A percentile compares a stretch with the other conserved stretches of the same genome.
Conservation (phyloP, 2,888 invertebrate genomes). For the Drosophila testacea region DNA sequence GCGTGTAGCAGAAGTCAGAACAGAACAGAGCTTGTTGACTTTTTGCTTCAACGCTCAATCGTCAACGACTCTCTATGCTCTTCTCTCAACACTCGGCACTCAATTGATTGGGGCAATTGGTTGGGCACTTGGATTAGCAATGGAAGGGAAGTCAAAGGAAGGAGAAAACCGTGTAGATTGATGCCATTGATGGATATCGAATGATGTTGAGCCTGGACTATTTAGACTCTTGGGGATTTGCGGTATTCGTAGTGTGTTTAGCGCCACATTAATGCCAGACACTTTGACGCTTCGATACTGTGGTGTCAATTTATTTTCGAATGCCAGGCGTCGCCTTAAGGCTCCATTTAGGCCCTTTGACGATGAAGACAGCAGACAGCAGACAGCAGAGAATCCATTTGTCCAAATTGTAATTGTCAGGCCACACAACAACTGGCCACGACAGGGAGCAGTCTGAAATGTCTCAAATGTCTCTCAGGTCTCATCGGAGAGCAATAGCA, state of each 20-base stretch:
- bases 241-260: constrained; percentile 30
- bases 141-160: not conserved
- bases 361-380: constrained; percentile 41
- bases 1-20: constrained; percentile 32
- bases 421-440: constrained; percentile 29
- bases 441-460: not conserved
- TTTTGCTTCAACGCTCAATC: constrained; percentile 40
- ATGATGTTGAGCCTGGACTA: constrained; percentile 40
- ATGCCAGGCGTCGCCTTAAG: constrained; percentile 9
- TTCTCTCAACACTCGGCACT: constrained; percentile 39
- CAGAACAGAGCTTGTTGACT: constrained; percentile 54
- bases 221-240: constrained; percentile 57
- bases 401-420: constrained; percentile 67
- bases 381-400: constrained; percentile 51
- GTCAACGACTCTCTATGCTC: constrained; percentile 41
- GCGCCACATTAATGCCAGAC: constrained; percentile 48
- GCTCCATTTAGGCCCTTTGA: constrained; percentile 39
- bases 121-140: constrained; percentile 21
- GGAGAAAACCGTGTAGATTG: constrained; percentile 41
- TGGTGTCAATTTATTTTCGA: constrained; percentile 62
- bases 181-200: constrained; percentile 68
- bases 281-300: constrained; percentile 17
- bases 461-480: constrained; percentile 21
- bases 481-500: not conserved
- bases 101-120: constrained; percentile 62